These are phyloP conservation scores for Heliocidaris erythrogramma DNA, from an alignment of 35 echinoderm and acorn worm species.

Conservation along the genomic window DNA sequence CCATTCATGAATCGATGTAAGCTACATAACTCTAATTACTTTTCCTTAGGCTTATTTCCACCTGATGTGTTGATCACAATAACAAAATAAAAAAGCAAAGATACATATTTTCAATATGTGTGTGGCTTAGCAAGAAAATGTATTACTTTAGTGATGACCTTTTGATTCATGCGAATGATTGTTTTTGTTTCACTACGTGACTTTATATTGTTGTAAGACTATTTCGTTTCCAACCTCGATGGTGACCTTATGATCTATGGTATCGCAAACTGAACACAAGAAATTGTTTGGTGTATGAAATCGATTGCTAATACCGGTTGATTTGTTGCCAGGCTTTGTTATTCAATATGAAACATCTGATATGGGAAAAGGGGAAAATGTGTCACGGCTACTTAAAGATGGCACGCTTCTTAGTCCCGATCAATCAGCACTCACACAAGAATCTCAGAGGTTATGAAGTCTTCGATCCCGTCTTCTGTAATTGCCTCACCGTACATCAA, in stretches of 20 bases:
- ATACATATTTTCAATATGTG: too few relatives aligned
- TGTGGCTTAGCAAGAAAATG: too few relatives aligned
- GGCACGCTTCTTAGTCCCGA: background rate
- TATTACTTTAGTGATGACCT: too few relatives aligned
- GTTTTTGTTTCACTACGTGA: too few relatives aligned
- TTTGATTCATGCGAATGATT: too few relatives aligned
- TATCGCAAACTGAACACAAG: background rate
- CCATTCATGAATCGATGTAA: background rate
- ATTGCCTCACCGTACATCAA: background rate
- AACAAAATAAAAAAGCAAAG: too few relatives aligned
- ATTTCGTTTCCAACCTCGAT: too few relatives aligned
- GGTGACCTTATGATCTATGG: too few relatives aligned
- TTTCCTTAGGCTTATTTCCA: background rate
- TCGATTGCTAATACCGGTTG: background rate
- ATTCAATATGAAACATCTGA: background rate
- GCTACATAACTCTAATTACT: background rate
- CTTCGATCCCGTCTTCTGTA: background rate
- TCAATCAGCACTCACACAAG: background rate
- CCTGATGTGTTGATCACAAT: too few relatives aligned
- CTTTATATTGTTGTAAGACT: too few relatives aligned
- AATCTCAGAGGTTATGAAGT: slow-evolving; percentile 1
- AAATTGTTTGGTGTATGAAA: background rate
- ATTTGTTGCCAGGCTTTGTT: background rate
- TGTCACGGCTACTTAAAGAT: background rate
- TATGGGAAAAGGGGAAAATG: background rate